These are phyloP conservation scores for Trachops cirrhosus DNA, from an alignment of 2,797 vertebrate genomes.

Conservation along the genomic window DNA sequence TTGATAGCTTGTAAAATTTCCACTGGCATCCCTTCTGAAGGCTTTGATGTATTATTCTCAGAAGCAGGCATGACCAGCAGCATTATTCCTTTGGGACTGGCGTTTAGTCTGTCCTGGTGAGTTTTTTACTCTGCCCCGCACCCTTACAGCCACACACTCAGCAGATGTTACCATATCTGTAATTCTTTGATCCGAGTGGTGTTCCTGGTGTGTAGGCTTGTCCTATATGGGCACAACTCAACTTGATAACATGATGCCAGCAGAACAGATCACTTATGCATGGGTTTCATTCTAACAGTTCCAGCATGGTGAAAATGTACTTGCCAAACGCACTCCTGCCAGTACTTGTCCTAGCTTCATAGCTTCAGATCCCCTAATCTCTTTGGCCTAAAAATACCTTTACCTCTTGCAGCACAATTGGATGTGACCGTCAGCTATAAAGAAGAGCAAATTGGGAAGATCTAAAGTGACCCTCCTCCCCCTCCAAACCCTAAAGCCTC, in stretches of 20 bases:
- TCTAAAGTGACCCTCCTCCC: neutral
- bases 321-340: neutral
- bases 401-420: slow-evolving; percentile 70
- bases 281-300: neutral
- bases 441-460: slow-evolving; percentile 70
- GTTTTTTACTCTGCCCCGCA: neutral
- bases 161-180: neutral
- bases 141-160: neutral
- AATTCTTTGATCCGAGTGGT: slow-evolving; percentile 33
- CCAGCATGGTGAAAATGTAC: neutral
- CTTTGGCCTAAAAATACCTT: slow-evolving; percentile 86
- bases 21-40: neutral
- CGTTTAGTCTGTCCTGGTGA: neutral
- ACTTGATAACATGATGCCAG: neutral
- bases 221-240: neutral
- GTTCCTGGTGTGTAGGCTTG: neutral
- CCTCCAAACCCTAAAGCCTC: neutral
- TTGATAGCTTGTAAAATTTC: neutral
- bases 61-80: neutral
- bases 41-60: slow-evolving; percentile 3
- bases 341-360: slow-evolving; percentile 78
- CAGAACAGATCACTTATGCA: neutral
- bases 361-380: slow-evolving; percentile 87
- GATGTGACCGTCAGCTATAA: slow-evolving; percentile 54
- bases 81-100: neutral